Evolutionary conservation across 2,888 invertebrate genomes (phyloP).

Genomic region (Watsonalla cultraria): DNA sequence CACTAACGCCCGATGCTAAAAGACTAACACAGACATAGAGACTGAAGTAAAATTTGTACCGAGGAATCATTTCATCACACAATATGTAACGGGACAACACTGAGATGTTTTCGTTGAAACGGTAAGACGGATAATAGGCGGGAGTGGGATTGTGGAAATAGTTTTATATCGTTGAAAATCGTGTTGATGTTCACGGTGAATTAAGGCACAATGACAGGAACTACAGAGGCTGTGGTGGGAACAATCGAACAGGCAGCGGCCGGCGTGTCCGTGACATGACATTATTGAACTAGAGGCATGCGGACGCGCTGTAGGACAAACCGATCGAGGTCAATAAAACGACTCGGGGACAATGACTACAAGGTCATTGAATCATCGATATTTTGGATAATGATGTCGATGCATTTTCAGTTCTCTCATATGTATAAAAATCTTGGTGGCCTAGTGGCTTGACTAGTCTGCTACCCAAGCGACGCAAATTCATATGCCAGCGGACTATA

Average conservation of each 20-base stretch:
- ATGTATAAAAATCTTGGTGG: too few species aligned
- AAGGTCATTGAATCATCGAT: constrained; percentile 36
- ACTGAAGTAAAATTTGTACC: constrained; percentile 37
- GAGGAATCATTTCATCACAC: constrained; percentile 59
- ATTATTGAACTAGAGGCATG: constrained; percentile 42
- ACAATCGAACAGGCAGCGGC: constrained; percentile 48
- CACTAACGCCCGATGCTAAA: constrained; percentile 39
- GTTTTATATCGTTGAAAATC: constrained; percentile 67
- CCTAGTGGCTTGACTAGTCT: too few species aligned
- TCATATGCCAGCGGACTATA: too few species aligned
- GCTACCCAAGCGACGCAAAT: too few species aligned
- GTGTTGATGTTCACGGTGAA: constrained; percentile 66
- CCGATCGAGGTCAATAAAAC: constrained; percentile 59
- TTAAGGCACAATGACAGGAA: constrained; percentile 76
- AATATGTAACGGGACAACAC: constrained; percentile 8
- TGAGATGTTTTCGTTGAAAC: constrained; percentile 33
- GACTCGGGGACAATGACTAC: constrained; percentile 43
- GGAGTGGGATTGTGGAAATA: constrained; percentile 44
- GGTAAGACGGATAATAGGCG: constrained; percentile 47
- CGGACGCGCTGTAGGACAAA: constrained; percentile 32
- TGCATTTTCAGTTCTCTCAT: too few species aligned
- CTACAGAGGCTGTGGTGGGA: constrained; percentile 50
- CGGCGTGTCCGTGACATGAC: constrained; percentile 65
- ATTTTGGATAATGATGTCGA: background rate
- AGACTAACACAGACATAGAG: constrained; percentile 43